Evolutionary conservation across 2,113 vertebrate genomes (phyloP).

Genomic region (Callopanchax toddi): DNA sequence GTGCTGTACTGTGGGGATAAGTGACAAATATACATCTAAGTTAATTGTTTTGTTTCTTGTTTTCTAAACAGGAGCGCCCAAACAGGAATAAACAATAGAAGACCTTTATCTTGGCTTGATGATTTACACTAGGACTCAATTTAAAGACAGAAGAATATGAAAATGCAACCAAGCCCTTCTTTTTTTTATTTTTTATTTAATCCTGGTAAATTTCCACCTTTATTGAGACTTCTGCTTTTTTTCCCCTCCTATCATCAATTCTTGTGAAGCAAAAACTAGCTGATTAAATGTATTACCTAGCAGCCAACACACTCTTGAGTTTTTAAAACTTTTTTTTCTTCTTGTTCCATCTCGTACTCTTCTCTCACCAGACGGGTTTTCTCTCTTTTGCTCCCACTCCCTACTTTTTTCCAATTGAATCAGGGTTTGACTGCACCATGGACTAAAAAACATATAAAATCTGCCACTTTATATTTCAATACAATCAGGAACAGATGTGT

Average conservation of each 20-base stretch:
- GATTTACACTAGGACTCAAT: constrained; percentile 82
- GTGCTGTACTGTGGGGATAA: background rate
- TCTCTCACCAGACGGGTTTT: constrained; percentile 71
- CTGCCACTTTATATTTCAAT: constrained; percentile 79
- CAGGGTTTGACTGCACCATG: constrained; percentile 77
- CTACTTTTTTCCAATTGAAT: constrained; percentile 64
- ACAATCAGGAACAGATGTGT: constrained; percentile 76
- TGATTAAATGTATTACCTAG: constrained; percentile 81
- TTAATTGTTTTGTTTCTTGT: constrained; percentile 32
- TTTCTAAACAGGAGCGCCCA: constrained; percentile 88
- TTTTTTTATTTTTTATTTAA: constrained; percentile 65
- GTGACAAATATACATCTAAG: constrained; percentile 23
- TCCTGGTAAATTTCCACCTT: constrained; percentile 84
- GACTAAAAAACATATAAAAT: constrained; percentile 50
- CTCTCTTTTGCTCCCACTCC: constrained; percentile 48
- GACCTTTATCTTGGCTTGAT: constrained; percentile 81
- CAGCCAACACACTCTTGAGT: constrained; percentile 60
- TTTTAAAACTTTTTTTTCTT: constrained; percentile 40
- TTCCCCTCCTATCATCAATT: constrained; percentile 75
- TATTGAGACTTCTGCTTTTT: constrained; percentile 81
- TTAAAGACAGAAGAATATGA: constrained; percentile 77
- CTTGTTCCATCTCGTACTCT: constrained; percentile 63
- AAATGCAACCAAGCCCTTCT: constrained; percentile 75
- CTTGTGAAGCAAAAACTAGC: constrained; percentile 87
- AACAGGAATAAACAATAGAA: constrained; percentile 92